Evolutionary conservation across 2,888 invertebrate genomes (phyloP), one percentile per base, ranked within the genome.

Genomic region (Antitype chi): DNA sequence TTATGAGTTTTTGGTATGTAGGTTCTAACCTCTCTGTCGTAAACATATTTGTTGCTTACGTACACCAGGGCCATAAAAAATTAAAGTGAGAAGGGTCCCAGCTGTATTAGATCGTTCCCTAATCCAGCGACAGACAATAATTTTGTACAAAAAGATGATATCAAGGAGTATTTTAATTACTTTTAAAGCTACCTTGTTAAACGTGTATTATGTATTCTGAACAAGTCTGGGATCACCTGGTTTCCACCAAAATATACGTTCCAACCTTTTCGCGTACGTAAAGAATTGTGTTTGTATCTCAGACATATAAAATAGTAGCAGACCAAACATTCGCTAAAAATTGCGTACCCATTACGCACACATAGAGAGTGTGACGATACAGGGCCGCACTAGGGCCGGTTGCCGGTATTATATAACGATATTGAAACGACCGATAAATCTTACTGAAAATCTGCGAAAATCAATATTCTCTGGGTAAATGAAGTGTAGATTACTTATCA

Each of bases 141-240:
- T 85, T 82, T 74, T 13, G 62, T 64, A 55, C 76, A 78, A 78
- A 85, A 87, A 87, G 78, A 76, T 85, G 85, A 87, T 82, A 72
- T 82, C 49, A 73, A 84, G 74, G 64, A 47, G 82, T 69, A 87
- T 85, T 87, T 87, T 87, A 88, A 87, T 87, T 88, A 87, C 85
- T 43, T 87, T 85, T 81, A 82, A 82, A 87, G 89, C 87, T 75
- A 79, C 74, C 78, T 82, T 85, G 85, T 87, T 87, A 78, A 81
- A 88, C 82, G 86, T 89, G 87, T 89, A 90, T 90, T 90, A 89
- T 87, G 86, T 90, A 90, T 90, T 91, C 89, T 83, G 87, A 73
- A 87, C 87, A 83, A 89, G 85, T 81, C 85, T 72, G 70, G 89
- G 89, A 89, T 91, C 90, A 91, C 89, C 87, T 88, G 86, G 78